Evolutionary conservation across 2,888 invertebrate genomes (phyloP), one percentile per base, ranked within the genome.

Genomic region (Campaea margaritaria): DNA sequence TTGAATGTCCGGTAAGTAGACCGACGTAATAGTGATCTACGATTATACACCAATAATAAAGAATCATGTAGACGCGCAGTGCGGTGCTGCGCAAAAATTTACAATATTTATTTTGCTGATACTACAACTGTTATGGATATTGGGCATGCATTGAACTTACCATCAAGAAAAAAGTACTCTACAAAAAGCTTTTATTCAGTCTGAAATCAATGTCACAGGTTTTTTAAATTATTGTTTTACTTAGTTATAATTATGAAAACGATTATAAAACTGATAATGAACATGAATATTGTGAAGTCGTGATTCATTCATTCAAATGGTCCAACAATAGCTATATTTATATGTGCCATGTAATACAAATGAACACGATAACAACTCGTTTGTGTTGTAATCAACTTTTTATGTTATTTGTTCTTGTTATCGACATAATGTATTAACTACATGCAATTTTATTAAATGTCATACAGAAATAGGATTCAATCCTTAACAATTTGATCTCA

Each of bases 241-340:
- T 9, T 13, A 39, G 39, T 13, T 13, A 36, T n/a, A 36, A 8
- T 10, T 2, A 2, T 2, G 4, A 34, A 34, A 34, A 34, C 10
- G 34, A 34, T 34, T 9, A 34, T 27, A 34, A 34, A 34, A 34
- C 10, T 21, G 21, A 36, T n/a, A 10, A 12, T n/a, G 2, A 1
- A n/a, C n/a, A 11, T 34, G 10, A 36, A 12, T 11, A n/a, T 9
- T n/a, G n/a, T 36, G 36, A 12, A 15, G 36, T 48, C 16, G 27
- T 38, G 21, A 16, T 12, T n/a, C 31, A 39, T 41, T 31, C 31
- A 49, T 49, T 49, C 12, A 41, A 49, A 49, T 49, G 21, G 15
- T 14, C 39, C 13, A 12, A 39, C 39, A 39, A 39, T 39, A 14
- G 5, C 0, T n/a, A 4, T 14, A 14, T 39, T 7, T 14, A 21